A percentile compares a stretch with the other conserved stretches of the same genome.
These are phyloP conservation scores for Copsychus sechellarum DNA, from an alignment of 2,113 vertebrate genomes.

Conservation along the genomic window DNA sequence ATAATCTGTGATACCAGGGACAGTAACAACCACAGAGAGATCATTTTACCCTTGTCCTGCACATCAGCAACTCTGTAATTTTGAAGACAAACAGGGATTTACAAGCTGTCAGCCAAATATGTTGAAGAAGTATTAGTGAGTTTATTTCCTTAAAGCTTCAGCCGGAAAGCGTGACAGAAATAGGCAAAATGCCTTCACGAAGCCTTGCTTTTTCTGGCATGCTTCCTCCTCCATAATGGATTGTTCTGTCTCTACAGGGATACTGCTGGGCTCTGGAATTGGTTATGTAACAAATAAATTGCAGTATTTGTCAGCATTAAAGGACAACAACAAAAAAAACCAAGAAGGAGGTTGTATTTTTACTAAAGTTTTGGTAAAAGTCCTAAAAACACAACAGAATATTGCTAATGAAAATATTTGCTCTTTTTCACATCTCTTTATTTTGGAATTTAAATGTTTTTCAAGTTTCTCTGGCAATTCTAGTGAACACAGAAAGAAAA, in stretches of 20 bases:
- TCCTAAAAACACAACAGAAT: constrained; percentile 1
- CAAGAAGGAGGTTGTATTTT: background rate
- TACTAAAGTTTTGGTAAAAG: background rate
- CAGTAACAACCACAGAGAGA: background rate
- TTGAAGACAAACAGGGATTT: background rate
- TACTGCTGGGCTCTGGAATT: background rate
- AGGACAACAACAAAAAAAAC: background rate
- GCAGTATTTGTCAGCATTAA: constrained; percentile 13
- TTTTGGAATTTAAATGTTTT: background rate
- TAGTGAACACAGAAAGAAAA: background rate
- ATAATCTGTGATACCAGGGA: background rate
- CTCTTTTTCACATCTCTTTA: background rate
- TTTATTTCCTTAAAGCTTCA: constrained; percentile 42
- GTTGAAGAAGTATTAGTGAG: background rate
- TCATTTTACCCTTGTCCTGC: background rate
- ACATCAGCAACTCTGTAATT: background rate
- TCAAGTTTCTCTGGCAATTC: background rate
- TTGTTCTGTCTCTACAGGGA: constrained; percentile 16
- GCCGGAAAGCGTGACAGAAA: background rate
- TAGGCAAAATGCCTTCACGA: background rate
- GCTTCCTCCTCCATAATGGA: constrained; percentile 17
- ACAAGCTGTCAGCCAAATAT: background rate
- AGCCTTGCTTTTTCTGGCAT: constrained; percentile 55
- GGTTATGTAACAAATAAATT: constrained; percentile 50
- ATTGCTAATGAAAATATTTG: background rate